phyloP scores from a whole-genome alignment of 2,888 invertebrate species.

The Tortrix viridana region DNA sequence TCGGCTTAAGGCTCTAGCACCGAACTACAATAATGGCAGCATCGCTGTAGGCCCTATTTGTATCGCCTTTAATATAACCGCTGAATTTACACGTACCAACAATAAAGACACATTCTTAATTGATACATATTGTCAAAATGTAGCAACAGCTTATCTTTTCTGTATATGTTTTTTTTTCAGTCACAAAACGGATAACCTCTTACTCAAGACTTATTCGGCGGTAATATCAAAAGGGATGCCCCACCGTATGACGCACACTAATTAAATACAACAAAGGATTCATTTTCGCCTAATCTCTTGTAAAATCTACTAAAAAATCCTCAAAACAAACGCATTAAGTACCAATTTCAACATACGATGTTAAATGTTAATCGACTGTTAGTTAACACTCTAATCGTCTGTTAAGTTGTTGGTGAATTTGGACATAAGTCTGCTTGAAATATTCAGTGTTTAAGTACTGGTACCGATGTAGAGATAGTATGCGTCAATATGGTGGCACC shows the following conservation, averaged over 20 bases:
- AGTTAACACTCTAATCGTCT: too few relatives aligned
- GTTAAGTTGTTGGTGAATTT: too few relatives aligned
- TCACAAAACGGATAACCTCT: background rate
- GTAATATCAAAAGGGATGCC: background rate
- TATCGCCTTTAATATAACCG: conserved; percentile 2
- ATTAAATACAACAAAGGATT: background rate
- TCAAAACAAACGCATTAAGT: too few relatives aligned
- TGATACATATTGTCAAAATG: background rate
- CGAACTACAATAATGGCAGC: conserved; percentile 18
- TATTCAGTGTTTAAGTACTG: background rate
- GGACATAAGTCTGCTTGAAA: too few relatives aligned
- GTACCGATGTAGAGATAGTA: background rate
- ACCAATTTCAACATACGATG: too few relatives aligned
- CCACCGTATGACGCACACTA: background rate
- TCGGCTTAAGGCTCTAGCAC: conserved; percentile 4
- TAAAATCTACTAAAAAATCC: too few relatives aligned
- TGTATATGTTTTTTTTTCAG: background rate
- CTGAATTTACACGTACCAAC: background rate
- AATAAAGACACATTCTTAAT: background rate
- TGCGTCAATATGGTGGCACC: background rate
- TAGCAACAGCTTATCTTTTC: background rate
- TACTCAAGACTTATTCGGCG: background rate
- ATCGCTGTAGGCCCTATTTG: conserved; percentile 16
- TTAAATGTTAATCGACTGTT: too few relatives aligned
- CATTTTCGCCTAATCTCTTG: too few relatives aligned